phyloP scores from a whole-genome alignment of 2,888 invertebrate genomes.

The Apamea monoglypha region DNA sequence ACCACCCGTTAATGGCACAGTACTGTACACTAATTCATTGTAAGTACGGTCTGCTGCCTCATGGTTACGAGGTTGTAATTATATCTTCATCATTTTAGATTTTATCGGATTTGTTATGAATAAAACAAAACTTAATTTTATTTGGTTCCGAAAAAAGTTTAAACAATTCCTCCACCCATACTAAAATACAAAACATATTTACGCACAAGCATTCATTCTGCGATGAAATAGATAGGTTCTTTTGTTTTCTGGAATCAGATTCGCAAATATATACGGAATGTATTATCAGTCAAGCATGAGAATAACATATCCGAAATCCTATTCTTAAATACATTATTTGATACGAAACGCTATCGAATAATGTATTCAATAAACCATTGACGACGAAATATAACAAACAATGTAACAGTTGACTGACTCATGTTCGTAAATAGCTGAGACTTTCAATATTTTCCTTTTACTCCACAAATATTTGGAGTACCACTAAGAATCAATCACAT shows the following conservation, averaged over 20 bases:
- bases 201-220: not conserved
- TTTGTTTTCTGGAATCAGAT: not conserved
- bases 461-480: slow-evolving; percentile 28
- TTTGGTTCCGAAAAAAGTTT: not conserved
- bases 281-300: slow-evolving; percentile 16
- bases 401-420: slow-evolving; percentile 45
- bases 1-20: slow-evolving; percentile 17
- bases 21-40: slow-evolving; percentile 10
- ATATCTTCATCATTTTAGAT: not conserved
- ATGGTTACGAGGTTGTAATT: not conserved
- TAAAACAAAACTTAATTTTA: not conserved
- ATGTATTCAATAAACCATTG: slow-evolving; percentile 20
- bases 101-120: not conserved
- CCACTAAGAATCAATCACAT: slow-evolving; percentile 43
- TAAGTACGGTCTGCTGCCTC: not conserved
- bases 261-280: slow-evolving; percentile 4
- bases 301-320: slow-evolving; percentile 18
- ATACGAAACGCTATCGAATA: slow-evolving; percentile 11
- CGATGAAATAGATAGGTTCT: not conserved
- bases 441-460: slow-evolving; percentile 43
- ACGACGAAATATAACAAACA: slow-evolving; percentile 36
- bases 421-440: slow-evolving; percentile 28
- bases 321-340: slow-evolving; percentile 41
- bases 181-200: not conserved
- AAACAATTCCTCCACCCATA: not conserved